These are phyloP conservation scores for Yponomeuta evonymella DNA, from an alignment of 2,888 invertebrate species.

Conservation along the genomic window DNA sequence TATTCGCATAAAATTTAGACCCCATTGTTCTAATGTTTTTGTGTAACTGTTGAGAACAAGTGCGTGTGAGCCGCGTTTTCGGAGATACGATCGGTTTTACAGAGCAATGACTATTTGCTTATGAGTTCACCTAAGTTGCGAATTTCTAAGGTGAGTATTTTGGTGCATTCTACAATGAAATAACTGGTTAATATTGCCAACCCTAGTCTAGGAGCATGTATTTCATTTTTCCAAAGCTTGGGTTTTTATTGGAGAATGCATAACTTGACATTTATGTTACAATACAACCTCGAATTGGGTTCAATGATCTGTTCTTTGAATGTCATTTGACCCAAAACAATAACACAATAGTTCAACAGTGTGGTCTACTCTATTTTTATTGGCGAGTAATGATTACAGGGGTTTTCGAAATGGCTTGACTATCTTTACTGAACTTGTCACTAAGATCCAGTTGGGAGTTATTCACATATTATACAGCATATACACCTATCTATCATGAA, in stretches of 20 bases:
- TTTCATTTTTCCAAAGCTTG: background rate
- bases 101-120: background rate
- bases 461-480: too few species aligned
- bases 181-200: background rate
- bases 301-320: too few species aligned
- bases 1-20: constrained; percentile 69
- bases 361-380: too few species aligned
- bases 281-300: too few species aligned
- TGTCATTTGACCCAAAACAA: too few species aligned
- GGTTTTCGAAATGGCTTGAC: too few species aligned
- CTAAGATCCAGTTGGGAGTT: too few species aligned
- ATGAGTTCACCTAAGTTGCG: background rate
- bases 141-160: background rate
- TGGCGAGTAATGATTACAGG: too few species aligned
- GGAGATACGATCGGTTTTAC: constrained; percentile 32
- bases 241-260: background rate
- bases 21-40: constrained; percentile 70
- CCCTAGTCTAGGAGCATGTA: background rate
- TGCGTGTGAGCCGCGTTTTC: constrained; percentile 41
- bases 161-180: background rate
- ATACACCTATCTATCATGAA: too few species aligned
- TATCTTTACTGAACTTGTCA: too few species aligned
- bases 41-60: constrained; percentile 59
- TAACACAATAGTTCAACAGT: too few species aligned
- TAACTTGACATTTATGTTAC: too few species aligned